Evolutionary conservation across 2,113 vertebrate genomes (phyloP).

Genomic region (Delphinus delphis): DNA sequence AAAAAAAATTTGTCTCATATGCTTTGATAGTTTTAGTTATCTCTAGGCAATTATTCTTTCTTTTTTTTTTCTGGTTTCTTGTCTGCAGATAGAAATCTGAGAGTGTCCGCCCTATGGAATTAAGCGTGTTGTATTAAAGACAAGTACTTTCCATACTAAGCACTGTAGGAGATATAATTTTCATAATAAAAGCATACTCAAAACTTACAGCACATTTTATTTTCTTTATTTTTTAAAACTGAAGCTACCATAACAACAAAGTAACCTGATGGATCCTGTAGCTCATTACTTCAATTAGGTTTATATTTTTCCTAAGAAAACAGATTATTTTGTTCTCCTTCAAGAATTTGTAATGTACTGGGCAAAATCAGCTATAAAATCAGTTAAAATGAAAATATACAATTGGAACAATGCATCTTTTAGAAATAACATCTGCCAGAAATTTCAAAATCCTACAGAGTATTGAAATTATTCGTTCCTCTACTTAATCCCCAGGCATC

Average conservation of each 20-base stretch:
- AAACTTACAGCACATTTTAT: constrained; percentile 51
- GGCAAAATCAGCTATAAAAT: constrained; percentile 71
- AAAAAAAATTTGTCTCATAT: neutral
- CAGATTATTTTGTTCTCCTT: constrained; percentile 24
- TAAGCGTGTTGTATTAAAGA: constrained; percentile 36
- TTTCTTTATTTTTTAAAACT: constrained; percentile 76
- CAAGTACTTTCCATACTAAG: neutral
- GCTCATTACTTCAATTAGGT: constrained; percentile 66
- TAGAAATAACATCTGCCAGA: constrained; percentile 63
- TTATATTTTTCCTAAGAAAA: constrained; percentile 61
- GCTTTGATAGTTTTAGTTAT: constrained; percentile 18
- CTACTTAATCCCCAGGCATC: constrained; percentile 13
- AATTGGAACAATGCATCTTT: constrained; percentile 62
- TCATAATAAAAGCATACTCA: constrained; percentile 51
- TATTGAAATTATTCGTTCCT: constrained; percentile 51
- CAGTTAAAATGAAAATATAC: constrained; percentile 70
- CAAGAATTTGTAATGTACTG: constrained; percentile 66
- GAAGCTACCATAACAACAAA: constrained; percentile 77
- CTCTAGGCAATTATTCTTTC: neutral
- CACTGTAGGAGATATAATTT: neutral
- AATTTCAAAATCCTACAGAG: constrained; percentile 58
- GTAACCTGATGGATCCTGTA: constrained; percentile 62
- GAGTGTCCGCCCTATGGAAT: neutral
- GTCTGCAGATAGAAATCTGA: neutral
- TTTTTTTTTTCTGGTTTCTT: neutral